A percentile compares a stretch with the other conserved stretches of the same genome.
Evolutionary conservation across 2,888 invertebrate genomes (phyloP).

Genomic region (Stegana nigrithorax): DNA sequence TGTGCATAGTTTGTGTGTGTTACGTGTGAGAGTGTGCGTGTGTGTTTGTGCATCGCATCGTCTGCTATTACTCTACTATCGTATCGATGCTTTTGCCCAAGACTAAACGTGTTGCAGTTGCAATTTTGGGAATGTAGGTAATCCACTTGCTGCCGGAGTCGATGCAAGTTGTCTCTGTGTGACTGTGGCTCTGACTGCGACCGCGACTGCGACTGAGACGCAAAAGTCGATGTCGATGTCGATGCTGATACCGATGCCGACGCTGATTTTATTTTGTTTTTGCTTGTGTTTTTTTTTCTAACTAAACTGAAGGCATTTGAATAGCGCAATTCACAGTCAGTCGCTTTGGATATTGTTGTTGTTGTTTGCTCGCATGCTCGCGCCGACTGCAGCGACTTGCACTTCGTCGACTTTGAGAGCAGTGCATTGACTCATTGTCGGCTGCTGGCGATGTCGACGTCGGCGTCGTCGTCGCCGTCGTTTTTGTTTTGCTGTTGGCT

Average conservation of each 20-base stretch:
- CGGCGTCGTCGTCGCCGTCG: conserved; percentile 18
- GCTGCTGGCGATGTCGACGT: not conserved
- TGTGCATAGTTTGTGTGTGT: not conserved
- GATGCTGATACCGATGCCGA: too few relatives aligned
- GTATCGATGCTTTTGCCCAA: conserved; percentile 13
- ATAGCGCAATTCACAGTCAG: too few relatives aligned
- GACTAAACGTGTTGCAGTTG: conserved; percentile 22
- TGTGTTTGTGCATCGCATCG: not conserved
- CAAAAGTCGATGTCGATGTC: too few relatives aligned
- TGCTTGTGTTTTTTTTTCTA: too few relatives aligned
- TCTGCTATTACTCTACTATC: not conserved
- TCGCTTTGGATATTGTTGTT: not conserved
- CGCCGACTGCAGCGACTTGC: too few relatives aligned
- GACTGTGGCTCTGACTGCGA: too few relatives aligned
- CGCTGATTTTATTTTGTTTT: too few relatives aligned
- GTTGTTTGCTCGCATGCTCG: too few relatives aligned
- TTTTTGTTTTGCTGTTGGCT: conserved; percentile 19
- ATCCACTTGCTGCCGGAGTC: conserved; percentile 48
- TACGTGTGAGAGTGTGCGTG: not conserved
- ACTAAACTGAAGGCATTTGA: too few relatives aligned
- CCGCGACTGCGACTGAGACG: too few relatives aligned
- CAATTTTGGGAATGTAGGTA: conserved; percentile 55
- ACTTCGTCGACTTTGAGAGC: too few relatives aligned
- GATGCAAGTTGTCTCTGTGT: too few relatives aligned
- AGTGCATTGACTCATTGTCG: conserved; percentile 17